phyloP scores from a whole-genome alignment of 2,113 vertebrate species.

The Poecilia latipinna region DNA sequence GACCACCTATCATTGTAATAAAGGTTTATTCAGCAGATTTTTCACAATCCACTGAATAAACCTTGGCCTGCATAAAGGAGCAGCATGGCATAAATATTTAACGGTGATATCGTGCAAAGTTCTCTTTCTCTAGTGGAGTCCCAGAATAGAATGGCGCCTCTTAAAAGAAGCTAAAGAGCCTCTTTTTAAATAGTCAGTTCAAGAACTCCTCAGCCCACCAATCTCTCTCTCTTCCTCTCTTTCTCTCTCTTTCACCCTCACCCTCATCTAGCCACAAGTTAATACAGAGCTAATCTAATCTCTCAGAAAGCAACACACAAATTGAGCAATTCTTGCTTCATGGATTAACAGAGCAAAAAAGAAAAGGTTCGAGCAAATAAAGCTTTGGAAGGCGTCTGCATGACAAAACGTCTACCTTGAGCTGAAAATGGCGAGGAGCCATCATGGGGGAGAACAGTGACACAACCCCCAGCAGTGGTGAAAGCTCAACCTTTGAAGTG shows the following conservation, averaged over 20 bases:
- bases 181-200: background rate
- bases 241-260: background rate
- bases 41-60: background rate
- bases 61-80: background rate
- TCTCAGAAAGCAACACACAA: conserved; percentile 43
- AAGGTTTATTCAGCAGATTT: too few species aligned
- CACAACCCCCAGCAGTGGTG: conserved; percentile 61
- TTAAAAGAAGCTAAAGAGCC: background rate
- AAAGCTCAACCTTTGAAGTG: conserved; percentile 72
- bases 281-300: conserved; percentile 64
- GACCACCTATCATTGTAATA: background rate
- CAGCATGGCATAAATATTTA: background rate
- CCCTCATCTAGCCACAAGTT: conserved; percentile 37
- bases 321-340: conserved; percentile 30
- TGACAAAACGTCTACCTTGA: conserved; percentile 2
- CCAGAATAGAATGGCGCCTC: background rate
- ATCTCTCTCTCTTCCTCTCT: background rate
- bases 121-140: background rate
- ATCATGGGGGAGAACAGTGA: conserved; percentile 10
- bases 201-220: background rate
- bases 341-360: conserved; percentile 50
- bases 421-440: conserved; percentile 9
- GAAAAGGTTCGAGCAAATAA: conserved; percentile 47
- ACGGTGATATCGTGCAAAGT: background rate
- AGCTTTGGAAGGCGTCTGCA: conserved; percentile 42